Evolutionary conservation across 1,140 invertebrate genomes (phyloP), one percentile per base, ranked within the genome.

Genomic region (Mya arenaria): DNA sequence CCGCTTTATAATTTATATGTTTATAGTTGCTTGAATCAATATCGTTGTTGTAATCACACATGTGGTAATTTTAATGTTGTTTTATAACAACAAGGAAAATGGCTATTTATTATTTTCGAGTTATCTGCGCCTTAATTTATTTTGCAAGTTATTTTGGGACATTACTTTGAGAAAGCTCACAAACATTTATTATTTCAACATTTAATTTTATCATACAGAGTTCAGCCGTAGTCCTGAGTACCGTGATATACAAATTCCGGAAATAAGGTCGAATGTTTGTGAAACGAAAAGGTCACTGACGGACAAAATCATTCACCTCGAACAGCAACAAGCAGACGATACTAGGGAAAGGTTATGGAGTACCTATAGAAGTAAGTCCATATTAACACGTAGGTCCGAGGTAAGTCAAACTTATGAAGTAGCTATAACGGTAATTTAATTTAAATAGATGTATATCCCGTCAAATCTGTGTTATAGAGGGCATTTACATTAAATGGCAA

Each of bases 201-300:
- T n/a, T n/a, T n/a, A n/a, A n/a, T 41, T 78, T 30, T 78, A 15
- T 77, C 52, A 77, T 78, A 4, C 44, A 89, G 87, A 79, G 32
- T 79, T 88, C 23, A 75, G 71, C 30, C 81, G 69, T 15, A 82
- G 87, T 37, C 73, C 58, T 15, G 65, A 82, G 62, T 62, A 84
- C 60, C 74, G 83, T 8, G 79, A 86, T 58, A 66, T 84, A 37
- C 89, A 90, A 84, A 90, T 88, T 56, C 88, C 89, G 36, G 86
- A 90, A 48, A 44, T 89, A 3, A 75, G 74, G 25, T 87, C 88
- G 10, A 90, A 88, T 56, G 55, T 90, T 19, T 52, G 78, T 15
- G 84, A 90, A 68, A 82, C 85, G n/a, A 30, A 82, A 32, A 82
- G 89, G 36, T 90, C 89, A 19, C 79, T 90, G 15, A 71, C 84